These are phyloP conservation scores for Coregonus suidteri DNA, from an alignment of 2,797 vertebrate species.

Conservation along the genomic window DNA sequence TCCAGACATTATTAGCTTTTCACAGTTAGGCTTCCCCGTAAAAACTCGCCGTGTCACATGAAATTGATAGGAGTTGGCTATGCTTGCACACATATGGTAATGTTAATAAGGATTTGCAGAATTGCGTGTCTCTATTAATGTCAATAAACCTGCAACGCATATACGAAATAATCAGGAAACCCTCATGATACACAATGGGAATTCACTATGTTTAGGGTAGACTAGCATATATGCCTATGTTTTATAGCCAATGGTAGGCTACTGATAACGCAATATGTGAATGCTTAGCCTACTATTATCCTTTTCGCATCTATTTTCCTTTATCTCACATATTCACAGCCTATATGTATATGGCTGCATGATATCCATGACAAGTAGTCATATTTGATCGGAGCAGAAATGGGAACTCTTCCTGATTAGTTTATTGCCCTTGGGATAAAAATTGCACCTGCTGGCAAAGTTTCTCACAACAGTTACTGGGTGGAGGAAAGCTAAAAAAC, in stretches of 20 bases:
- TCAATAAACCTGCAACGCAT: neutral
- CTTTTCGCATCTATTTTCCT: neutral
- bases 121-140: neutral
- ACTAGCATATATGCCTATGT: no score
- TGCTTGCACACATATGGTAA: neutral
- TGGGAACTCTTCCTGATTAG: neutral
- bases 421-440: slow-evolving; percentile 8
- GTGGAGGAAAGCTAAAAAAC: neutral
- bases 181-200: neutral
- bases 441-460: slow-evolving; percentile 5
- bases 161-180: neutral
- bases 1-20: neutral
- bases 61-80: neutral
- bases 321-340: neutral
- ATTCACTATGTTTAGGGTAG: neutral
- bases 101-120: no score
- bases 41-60: neutral
- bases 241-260: neutral
- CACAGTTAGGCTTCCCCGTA: no score
- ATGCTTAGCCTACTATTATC: neutral
- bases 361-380: neutral
- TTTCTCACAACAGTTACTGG: neutral
- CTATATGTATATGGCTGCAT: neutral
- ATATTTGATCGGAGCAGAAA: neutral
- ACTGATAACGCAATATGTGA: neutral